These are phyloP conservation scores for Trypoxylon attenuatum DNA, from an alignment of 2,888 invertebrate species.

Conservation along the genomic window DNA sequence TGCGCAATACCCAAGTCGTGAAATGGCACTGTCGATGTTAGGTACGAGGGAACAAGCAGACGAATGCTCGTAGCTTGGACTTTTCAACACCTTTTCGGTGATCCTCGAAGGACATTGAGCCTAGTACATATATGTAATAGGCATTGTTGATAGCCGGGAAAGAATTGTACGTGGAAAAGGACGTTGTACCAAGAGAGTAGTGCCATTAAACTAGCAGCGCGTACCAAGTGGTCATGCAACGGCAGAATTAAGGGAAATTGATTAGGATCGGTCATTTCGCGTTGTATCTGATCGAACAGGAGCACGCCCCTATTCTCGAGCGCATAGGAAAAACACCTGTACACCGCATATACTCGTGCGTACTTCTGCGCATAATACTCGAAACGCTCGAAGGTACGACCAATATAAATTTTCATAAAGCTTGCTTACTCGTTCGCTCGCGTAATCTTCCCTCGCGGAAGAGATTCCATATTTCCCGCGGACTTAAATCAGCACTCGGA, in stretches of 20 bases:
- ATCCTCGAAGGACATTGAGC: no score
- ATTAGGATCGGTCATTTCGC: slow-evolving; percentile 63
- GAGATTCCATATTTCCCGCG: background rate
- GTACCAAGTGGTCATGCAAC: slow-evolving; percentile 57
- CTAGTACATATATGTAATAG: no score
- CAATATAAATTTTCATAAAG: background rate
- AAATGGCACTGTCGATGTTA: no score
- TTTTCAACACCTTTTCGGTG: no score
- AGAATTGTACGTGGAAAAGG: no score
- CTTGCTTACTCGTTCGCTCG: background rate
- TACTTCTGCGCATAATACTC: background rate
- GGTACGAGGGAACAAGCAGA: no score
- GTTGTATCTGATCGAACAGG: slow-evolving; percentile 32
- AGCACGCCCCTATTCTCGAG: slow-evolving; percentile 21
- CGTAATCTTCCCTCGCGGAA: background rate
- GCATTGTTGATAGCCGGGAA: no score
- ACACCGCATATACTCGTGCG: background rate
- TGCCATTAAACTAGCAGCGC: slow-evolving; percentile 26
- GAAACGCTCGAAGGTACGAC: background rate
- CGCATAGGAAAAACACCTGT: slow-evolving; percentile 1
- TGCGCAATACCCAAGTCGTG: no score
- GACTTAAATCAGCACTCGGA: no score
- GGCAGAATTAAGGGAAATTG: slow-evolving; percentile 66
- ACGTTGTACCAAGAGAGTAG: slow-evolving; percentile 12
- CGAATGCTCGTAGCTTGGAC: no score